phyloP scores from a whole-genome alignment of 2,888 invertebrate species.

The Eupithecia centaureata region DNA sequence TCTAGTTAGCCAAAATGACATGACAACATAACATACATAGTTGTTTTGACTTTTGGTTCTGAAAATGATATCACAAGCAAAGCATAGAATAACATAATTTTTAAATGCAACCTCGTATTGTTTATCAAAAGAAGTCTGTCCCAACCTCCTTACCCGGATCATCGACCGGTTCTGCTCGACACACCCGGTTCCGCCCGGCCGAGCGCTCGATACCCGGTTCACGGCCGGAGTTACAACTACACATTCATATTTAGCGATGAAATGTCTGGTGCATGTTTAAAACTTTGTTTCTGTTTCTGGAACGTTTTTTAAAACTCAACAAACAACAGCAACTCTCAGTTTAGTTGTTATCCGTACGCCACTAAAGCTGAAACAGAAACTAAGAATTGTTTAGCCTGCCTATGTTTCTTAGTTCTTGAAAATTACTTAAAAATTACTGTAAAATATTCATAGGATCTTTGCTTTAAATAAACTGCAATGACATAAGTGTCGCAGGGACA shows the following conservation, averaged over 20 bases:
- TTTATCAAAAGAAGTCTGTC: neutral
- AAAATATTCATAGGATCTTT: no score
- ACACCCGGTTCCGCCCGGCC: conserved; percentile 39
- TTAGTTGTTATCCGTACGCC: neutral
- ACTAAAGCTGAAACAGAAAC: neutral
- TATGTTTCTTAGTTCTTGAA: no score
- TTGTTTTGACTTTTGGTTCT: no score
- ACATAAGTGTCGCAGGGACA: no score
- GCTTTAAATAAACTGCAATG: neutral
- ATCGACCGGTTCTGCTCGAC: conserved; percentile 33
- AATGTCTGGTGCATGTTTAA: neutral
- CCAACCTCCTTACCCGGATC: conserved; percentile 26
- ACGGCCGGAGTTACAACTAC: conserved; percentile 36
- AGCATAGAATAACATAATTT: neutral
- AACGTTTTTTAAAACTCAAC: neutral
- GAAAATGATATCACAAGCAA: neutral
- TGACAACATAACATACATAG: no score
- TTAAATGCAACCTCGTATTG: neutral
- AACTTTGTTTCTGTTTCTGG: neutral
- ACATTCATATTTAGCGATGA: conserved; percentile 18
- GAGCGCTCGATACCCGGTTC: conserved; percentile 43
- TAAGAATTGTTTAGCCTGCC: neutral
- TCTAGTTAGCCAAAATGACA: no score
- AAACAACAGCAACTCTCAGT: neutral
- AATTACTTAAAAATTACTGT: no score